phyloP scores from a whole-genome alignment of 2,888 invertebrate species.

The Microctonus brassicae region DNA sequence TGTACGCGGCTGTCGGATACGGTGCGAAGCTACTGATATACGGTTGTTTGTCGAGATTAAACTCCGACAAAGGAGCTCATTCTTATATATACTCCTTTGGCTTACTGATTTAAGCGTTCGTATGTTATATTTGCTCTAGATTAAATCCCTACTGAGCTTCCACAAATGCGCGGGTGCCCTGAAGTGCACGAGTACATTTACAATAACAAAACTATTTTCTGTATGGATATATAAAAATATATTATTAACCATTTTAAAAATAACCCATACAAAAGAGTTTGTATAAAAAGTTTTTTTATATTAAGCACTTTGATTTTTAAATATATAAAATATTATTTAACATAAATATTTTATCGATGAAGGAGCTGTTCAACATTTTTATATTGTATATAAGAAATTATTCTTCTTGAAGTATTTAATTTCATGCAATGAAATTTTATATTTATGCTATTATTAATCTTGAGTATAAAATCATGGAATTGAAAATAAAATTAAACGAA shows the following conservation, averaged over 20 bases:
- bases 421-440: no score
- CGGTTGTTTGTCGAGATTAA: constrained; percentile 62
- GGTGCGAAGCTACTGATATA: constrained; percentile 49
- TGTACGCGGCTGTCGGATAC: background rate
- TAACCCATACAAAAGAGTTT: no score
- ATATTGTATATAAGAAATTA: no score
- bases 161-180: background rate
- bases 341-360: background rate
- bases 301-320: no score
- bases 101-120: constrained; percentile 55
- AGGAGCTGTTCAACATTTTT: no score
- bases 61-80: constrained; percentile 58
- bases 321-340: background rate
- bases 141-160: constrained; percentile 49
- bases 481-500: no score
- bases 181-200: background rate
- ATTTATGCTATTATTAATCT: no score
- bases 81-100: constrained; percentile 46
- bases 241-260: no score
- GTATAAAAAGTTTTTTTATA: no score
- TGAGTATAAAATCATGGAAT: no score
- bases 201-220: background rate
- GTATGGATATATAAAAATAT: no score
- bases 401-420: no score
- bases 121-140: constrained; percentile 60